Base-by-base conservation (phyloP, 2,797 vertebrate genomes). In the Eulemur mongoz region DNA sequence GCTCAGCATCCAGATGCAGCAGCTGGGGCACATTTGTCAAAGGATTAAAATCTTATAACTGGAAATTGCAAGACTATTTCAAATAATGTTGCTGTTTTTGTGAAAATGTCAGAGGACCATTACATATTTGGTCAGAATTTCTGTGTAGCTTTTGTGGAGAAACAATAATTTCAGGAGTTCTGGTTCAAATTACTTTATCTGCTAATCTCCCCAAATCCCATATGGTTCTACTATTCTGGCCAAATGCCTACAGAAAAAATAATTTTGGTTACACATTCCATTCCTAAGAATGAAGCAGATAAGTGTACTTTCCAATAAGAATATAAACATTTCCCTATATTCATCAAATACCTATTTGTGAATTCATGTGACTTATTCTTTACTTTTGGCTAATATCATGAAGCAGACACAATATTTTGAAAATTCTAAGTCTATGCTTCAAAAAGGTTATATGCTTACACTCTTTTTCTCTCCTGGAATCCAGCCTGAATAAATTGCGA, bases 51-150 rank as follows among this genome's bases (percentile, higher is more conserved):
- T 57, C 23, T 82, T 85, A 61, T 72, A 67, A 54, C 10, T 7
- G 85, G 35, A 93, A 88, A 94, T 67, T 45, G 32, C 25, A 73
- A 63, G 14, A 85, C n/a, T 91, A 93, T 93, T 95, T 91, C 43
- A 57, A 85, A 94, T 65, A 93, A 91, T 84, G 48, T 40, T 87
- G 27, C 35, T 50, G 30, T 70, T 43, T 92, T 52, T 61, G 54
- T 80, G 65, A 93, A 93, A 96, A 90, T 81, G 7, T 57, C 38
- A 80, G 48, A 87, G 25, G 70, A n/a, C 35, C 14, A 7, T 59
- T 96, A 94, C 73, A 32, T 88, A 80, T 80, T 91, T 94, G 54
- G 57, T 63, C 45, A 79, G 67, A 92, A 45, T 86, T 94, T 79
- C 22, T 91, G 43, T 63, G 23, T 43, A 79, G 18, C 48, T 92